Conservation (phyloP, 1,140 invertebrate genomes). For the Sycophaga agraensis region DNA sequence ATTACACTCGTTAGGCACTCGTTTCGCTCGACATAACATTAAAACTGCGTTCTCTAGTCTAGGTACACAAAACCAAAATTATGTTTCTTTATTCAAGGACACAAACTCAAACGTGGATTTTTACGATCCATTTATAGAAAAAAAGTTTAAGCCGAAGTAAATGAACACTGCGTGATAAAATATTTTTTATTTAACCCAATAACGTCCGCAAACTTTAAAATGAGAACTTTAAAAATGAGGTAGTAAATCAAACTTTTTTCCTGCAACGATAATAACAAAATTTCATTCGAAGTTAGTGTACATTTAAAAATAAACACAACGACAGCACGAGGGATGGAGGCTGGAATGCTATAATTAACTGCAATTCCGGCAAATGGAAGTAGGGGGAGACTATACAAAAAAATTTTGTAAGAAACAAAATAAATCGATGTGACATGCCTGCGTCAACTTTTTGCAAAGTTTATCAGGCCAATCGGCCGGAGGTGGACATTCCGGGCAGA, state of each 20-base stretch:
- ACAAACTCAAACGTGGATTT: not conserved
- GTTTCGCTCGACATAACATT: not conserved
- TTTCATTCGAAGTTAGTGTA: constrained; percentile 6
- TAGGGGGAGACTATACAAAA: not conserved
- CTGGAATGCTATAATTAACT: not conserved
- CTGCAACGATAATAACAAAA: too few relatives aligned
- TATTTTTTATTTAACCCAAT: too few relatives aligned
- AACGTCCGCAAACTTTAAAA: not conserved
- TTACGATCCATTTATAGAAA: not conserved
- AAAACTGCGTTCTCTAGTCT: not conserved
- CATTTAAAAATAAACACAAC: constrained; percentile 20
- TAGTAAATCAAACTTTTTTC: constrained; percentile 19
- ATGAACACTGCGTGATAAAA: not conserved
- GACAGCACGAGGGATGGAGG: not conserved
- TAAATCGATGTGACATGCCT: constrained; percentile 68
- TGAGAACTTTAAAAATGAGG: not conserved
- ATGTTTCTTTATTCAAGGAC: not conserved
- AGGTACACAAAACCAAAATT: not conserved
- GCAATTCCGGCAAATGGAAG: not conserved
- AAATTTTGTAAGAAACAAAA: constrained; percentile 35
- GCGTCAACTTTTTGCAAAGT: constrained; percentile 86
- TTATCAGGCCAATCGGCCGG: constrained; percentile 86
- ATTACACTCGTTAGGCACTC: not conserved
- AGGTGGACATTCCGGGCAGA: constrained; percentile 94
- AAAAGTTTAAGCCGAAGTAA: not conserved